A percentile compares a stretch with the other conserved stretches of the same genome.
Conservation (phyloP, 1,140 invertebrate species). For the Ectropis grisescens region DNA sequence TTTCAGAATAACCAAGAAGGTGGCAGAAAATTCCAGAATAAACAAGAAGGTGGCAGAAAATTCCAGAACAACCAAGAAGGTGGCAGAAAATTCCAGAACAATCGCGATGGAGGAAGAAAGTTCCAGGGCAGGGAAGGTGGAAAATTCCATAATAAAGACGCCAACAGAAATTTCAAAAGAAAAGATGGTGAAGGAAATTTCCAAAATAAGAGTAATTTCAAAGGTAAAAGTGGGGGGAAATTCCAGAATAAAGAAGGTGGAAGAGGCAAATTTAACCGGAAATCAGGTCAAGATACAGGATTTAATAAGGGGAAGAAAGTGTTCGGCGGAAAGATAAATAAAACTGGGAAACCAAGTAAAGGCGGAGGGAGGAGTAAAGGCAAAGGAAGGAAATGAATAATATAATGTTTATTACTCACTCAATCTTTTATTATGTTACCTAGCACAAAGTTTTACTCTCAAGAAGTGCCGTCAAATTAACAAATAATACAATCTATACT, state of each 20-base stretch:
- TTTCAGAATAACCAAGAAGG: conserved; percentile 22
- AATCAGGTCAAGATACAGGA: conserved; percentile 15
- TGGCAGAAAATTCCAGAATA: conserved; percentile 18
- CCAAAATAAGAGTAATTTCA: no score
- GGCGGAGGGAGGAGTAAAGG: conserved; percentile 24
- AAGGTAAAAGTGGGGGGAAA: conserved; percentile 2
- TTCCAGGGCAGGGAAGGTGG: conserved; percentile 13
- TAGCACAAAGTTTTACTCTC: no score
- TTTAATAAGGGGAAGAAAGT: conserved; percentile 39
- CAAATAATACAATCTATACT: no score
- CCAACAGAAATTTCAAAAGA: conserved; percentile 11
- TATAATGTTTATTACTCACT: no score
- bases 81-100: conserved; percentile 18
- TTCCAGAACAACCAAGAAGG: conserved; percentile 14
- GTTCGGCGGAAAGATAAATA: conserved; percentile 54
- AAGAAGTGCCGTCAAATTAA: no score
- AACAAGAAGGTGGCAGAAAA: conserved; percentile 13
- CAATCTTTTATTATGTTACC: no score
- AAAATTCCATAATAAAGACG: conserved; percentile 16
- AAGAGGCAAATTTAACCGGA: conserved; percentile 2
- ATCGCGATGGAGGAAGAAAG: conserved; percentile 14
- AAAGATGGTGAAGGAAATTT: conserved; percentile 12
- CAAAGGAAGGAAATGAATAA: conserved; percentile 20
- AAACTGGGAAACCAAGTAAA: conserved; percentile 25
- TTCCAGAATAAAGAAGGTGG: conserved; percentile 20